Conservation (phyloP, 2,797 vertebrate genomes). For the Pteropus rufus region DNA sequence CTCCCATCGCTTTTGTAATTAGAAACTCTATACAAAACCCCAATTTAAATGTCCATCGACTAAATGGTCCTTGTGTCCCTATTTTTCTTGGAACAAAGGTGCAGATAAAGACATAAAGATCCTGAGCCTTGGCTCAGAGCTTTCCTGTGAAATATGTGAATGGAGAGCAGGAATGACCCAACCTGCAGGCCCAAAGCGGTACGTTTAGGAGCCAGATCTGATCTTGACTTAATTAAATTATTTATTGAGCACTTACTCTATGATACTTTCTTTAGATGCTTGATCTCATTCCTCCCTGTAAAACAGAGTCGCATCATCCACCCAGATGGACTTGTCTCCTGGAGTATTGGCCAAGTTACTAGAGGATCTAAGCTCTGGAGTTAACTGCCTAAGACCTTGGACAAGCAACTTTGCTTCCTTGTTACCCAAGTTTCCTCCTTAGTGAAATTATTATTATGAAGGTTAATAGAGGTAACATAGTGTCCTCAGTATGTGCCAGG, state of each 20-base stretch:
- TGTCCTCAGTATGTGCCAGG: neutral
- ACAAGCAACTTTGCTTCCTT: neutral
- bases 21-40: neutral
- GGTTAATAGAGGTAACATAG: neutral
- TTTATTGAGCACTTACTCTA: neutral
- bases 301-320: neutral
- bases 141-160: neutral
- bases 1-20: neutral
- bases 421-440: neutral
- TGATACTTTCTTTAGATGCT: neutral
- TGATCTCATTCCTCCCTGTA: neutral
- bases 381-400: neutral
- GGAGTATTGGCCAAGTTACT: neutral
- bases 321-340: neutral
- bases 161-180: neutral
- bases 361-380: neutral
- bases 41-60: neutral
- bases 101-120: neutral
- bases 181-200: neutral
- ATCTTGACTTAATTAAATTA: neutral
- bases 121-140: neutral
- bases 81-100: neutral
- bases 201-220: neutral
- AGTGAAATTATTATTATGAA: neutral
- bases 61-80: neutral